Evolutionary conservation across 2,888 invertebrate species (phyloP).

Genomic region (Eledone cirrhosa): DNA sequence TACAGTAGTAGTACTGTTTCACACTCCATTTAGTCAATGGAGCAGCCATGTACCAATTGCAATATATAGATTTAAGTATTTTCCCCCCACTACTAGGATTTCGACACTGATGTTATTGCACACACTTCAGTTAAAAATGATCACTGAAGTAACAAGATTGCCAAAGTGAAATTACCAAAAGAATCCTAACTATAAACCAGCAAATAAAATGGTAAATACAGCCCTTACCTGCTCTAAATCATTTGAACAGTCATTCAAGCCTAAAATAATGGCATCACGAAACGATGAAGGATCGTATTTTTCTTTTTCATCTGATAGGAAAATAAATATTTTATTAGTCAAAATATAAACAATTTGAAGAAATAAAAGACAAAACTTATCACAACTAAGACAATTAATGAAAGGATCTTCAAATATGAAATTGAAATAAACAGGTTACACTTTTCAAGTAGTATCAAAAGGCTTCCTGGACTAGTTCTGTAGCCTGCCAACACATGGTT

Average conservation of each 20-base stretch:
- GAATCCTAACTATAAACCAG: neutral
- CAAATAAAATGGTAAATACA: neutral
- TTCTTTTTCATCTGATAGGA: slow-evolving; percentile 93
- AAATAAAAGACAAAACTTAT: neutral
- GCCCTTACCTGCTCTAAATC: slow-evolving; percentile 80
- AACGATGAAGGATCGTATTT: slow-evolving; percentile 99
- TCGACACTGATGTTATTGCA: too few relatives aligned
- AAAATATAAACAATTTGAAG: neutral
- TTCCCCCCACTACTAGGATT: too few relatives aligned
- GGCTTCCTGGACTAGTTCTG: too few relatives aligned
- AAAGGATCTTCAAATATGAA: neutral
- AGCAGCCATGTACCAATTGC: too few relatives aligned
- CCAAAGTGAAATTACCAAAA: neutral
- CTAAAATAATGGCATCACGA: slow-evolving; percentile 95
- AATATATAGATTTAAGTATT: too few relatives aligned
- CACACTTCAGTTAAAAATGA: too few relatives aligned
- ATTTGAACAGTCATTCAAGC: slow-evolving; percentile 91
- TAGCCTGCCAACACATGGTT: too few relatives aligned
- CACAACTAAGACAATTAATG: neutral
- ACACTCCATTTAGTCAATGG: too few relatives aligned
- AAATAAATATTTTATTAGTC: neutral
- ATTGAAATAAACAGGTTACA: too few relatives aligned
- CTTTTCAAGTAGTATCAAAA: too few relatives aligned
- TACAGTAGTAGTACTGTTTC: too few relatives aligned
- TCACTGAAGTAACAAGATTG: too few relatives aligned